These are phyloP conservation scores for Nymphalis c-album DNA, from an alignment of 2,888 invertebrate species.

Conservation along the genomic window DNA sequence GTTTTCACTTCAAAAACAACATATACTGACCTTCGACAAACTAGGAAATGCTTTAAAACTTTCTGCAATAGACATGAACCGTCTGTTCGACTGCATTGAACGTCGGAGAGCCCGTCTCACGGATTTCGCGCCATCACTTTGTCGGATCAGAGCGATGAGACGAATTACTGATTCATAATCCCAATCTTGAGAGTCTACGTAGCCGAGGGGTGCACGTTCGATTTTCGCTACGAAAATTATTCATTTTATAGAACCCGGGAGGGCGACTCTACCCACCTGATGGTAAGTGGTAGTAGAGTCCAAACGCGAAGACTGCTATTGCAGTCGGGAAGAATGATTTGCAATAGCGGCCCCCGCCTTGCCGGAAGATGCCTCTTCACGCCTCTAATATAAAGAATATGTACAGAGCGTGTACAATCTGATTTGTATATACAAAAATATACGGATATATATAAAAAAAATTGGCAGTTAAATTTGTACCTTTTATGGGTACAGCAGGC, in stretches of 20 bases:
- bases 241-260: no score
- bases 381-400: no score
- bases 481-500: constrained; percentile 45
- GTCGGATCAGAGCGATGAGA: constrained; percentile 50
- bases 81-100: constrained; percentile 41
- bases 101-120: constrained; percentile 47
- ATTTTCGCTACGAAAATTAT: constrained; percentile 48
- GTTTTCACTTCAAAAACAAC: no score
- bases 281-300: no score
- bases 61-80: constrained; percentile 41
- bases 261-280: no score
- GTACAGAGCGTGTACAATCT: no score
- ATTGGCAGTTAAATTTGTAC: constrained; percentile 38
- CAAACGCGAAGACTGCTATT: no score
- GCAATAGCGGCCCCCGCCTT: no score
- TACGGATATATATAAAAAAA: not conserved
- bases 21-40: constrained; percentile 42
- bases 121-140: constrained; percentile 44
- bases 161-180: constrained; percentile 52
- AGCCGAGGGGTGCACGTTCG: constrained; percentile 47
- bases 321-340: no score
- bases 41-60: constrained; percentile 56
- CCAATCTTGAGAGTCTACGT: constrained; percentile 55
- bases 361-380: no score
- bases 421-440: not conserved